These are phyloP conservation scores for Rhodophaea formosa DNA, from an alignment of 2,888 invertebrate species.

Conservation along the genomic window DNA sequence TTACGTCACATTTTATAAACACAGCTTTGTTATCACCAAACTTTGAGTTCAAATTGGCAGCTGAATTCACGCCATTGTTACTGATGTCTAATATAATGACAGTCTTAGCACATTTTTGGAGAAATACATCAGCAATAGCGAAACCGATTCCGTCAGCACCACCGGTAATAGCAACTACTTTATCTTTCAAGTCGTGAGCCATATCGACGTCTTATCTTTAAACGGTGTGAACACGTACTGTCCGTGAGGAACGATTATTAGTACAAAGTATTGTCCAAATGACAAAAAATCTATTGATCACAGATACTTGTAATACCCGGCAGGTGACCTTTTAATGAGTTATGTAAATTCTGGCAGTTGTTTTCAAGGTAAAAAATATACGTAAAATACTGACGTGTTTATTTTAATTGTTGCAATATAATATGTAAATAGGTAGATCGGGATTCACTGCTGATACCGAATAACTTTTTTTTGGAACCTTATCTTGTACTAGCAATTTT, in stretches of 20 bases:
- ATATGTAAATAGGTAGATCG: no score
- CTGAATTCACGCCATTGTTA: background rate
- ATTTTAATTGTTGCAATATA: no score
- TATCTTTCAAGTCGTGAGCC: background rate
- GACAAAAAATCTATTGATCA: no score
- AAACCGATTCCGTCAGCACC: conserved; percentile 4
- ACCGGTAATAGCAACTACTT: conserved; percentile 5
- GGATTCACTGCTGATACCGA: no score
- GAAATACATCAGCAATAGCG: background rate
- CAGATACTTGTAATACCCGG: no score
- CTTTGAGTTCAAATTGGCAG: background rate
- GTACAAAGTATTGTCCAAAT: no score
- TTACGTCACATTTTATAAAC: conserved; percentile 3
- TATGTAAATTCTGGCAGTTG: no score
- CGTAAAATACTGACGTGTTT: no score
- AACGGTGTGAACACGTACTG: background rate
- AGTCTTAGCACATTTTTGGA: background rate
- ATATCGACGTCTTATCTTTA: background rate
- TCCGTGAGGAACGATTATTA: background rate
- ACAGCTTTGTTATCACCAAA: conserved; percentile 1
- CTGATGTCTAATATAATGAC: background rate
- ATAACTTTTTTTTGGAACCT: no score
- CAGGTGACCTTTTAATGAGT: no score
- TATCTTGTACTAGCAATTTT: no score
- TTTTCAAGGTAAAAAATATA: no score